Evolutionary conservation across 2,888 invertebrate genomes (phyloP).

Genomic region (Drosophila cognata): DNA sequence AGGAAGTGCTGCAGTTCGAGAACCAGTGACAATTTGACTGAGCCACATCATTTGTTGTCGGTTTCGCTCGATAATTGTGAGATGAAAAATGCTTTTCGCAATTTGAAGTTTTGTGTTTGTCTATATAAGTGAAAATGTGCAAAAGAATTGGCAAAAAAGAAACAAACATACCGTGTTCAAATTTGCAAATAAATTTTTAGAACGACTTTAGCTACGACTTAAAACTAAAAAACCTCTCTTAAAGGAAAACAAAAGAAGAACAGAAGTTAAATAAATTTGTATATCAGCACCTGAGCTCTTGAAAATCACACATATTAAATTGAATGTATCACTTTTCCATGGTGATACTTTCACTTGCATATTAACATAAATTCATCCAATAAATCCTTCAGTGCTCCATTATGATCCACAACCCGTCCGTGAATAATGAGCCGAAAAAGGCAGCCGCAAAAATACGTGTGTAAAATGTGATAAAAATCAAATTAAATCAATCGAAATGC

Average conservation of each 20-base stretch:
- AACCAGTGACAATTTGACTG: not conserved
- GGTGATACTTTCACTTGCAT: constrained; percentile 2
- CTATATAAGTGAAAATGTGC: not conserved
- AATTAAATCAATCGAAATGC: constrained; percentile 60
- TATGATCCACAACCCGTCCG: constrained; percentile 45
- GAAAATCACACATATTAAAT: constrained; percentile 3
- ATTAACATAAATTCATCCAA: constrained; percentile 20
- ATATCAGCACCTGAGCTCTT: not conserved
- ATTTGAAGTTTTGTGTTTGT: not conserved
- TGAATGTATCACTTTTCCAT: not conserved
- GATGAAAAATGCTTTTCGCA: not conserved
- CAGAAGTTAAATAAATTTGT: not conserved
- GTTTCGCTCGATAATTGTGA: not conserved
- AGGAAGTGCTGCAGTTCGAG: not conserved
- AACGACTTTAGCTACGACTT: not conserved
- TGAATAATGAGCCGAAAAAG: constrained; percentile 63
- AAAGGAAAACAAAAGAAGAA: not conserved
- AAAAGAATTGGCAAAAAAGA: too few relatives aligned
- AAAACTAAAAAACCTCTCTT: not conserved
- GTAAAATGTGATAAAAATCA: constrained; percentile 65
- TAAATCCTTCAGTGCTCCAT: constrained; percentile 52
- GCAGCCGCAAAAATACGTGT: constrained; percentile 43
- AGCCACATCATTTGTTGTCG: not conserved
- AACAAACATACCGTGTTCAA: too few relatives aligned
- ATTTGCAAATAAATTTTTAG: not conserved